Evolutionary conservation across 1,140 invertebrate species (phyloP), one percentile per base, ranked within the genome.

Genomic region (Adelges cooleyi): DNA sequence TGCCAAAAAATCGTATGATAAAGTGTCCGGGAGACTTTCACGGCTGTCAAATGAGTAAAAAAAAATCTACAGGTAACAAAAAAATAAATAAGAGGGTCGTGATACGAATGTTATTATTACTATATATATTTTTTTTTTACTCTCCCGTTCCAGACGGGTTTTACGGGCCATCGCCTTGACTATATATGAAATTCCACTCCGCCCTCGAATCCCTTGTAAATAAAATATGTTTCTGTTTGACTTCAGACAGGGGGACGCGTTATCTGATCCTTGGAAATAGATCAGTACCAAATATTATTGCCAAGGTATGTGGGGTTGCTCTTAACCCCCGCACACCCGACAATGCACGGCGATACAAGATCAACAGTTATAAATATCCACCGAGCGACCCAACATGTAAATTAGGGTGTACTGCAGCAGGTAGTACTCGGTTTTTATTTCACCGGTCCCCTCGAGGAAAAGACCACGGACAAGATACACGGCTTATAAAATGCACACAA

Each of bases 101-200:
- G 56, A 62, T 62, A 62, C 56, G 56, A 62, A 62, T 62, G 56
- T 62, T 62, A 62, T 62, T 62, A 44, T 59, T 56, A 54, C 42
- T 53, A 54, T 52, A 29, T 29, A 29, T 51, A 27, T 52, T 33
- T 17, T n/a, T 42, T 44, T 33, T 62, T 8, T 11, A 18, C 20
- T 46, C 27, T 29, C 27, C 8, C 29, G 51, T 20, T 10, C 29
- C 51, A 53, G 51, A 53, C 51, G 51, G 51, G 33, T 36, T 53
- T 53, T 44, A 62, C 42, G 56, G 56, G 42, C 56, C 56, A 29
- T 62, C 56, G 42, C 23, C n/a, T 44, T 36, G 33, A 6, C 13
- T 22, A 15, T 54, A 40, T 54, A 59, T 20, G 38, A 23, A 59
- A 62, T 62, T 62, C 56, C 42, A 48, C 42, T 48, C 42, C 56